These are phyloP conservation scores for Timema podura DNA, from an alignment of 2,888 invertebrate species.

Conservation along the genomic window DNA sequence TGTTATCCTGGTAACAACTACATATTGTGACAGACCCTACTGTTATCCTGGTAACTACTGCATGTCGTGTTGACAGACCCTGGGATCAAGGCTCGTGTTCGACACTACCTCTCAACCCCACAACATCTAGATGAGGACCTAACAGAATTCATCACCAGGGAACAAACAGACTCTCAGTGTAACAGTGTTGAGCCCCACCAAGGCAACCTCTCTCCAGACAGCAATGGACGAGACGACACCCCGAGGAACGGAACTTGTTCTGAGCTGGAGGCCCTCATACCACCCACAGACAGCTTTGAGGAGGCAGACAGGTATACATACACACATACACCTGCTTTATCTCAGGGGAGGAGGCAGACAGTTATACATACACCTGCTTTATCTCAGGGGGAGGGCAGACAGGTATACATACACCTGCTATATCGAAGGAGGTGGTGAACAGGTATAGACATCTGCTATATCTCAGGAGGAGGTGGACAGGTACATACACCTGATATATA, in stretches of 20 bases:
- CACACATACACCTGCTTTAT: too few relatives aligned
- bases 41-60: background rate
- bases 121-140: slow-evolving; percentile 24
- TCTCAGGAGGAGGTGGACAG: too few relatives aligned
- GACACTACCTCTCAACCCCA: slow-evolving; percentile 43
- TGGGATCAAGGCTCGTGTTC: slow-evolving; percentile 66
- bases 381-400: too few relatives aligned
- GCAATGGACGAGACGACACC: slow-evolving; percentile 49
- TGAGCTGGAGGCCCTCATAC: slow-evolving; percentile 47
- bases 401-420: too few relatives aligned
- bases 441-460: too few relatives aligned
- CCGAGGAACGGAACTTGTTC: slow-evolving; percentile 46
- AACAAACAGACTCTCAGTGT: slow-evolving; percentile 17
- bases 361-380: too few relatives aligned
- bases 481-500: too few relatives aligned
- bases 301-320: slow-evolving; percentile 43
- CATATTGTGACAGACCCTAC: slow-evolving; percentile 8
- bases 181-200: slow-evolving; percentile 10
- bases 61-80: slow-evolving; percentile 60
- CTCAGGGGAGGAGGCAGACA: too few relatives aligned
- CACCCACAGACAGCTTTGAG: slow-evolving; percentile 44
- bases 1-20: slow-evolving; percentile 8
- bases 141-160: slow-evolving; percentile 25
- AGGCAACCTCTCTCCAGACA: slow-evolving; percentile 13
- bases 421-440: too few relatives aligned